phyloP scores from a whole-genome alignment of 2,113 vertebrate genomes.

The Anhinga rufa region DNA sequence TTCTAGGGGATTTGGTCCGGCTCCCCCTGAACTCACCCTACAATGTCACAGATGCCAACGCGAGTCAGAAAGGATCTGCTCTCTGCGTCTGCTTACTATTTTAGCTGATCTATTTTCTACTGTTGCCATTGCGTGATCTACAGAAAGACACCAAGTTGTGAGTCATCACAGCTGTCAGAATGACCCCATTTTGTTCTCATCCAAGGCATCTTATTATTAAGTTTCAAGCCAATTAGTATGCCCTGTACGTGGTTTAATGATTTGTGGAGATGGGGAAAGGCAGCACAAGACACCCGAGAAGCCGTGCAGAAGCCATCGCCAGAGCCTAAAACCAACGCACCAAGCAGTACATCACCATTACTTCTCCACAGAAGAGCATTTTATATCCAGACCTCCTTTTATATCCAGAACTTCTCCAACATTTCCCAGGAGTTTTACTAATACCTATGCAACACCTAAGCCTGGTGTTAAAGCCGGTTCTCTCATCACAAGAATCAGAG shows the following conservation, averaged over 20 bases:
- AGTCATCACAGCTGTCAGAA: not conserved
- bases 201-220: not conserved
- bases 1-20: not conserved
- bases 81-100: not conserved
- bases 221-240: not conserved
- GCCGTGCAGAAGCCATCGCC: rapidly evolving
- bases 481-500: rapidly evolving
- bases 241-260: not conserved
- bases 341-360: not conserved
- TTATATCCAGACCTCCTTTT: not conserved
- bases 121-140: not conserved
- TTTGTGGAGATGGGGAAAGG: not conserved
- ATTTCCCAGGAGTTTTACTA: not conserved
- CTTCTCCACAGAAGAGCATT: not conserved
- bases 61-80: not conserved
- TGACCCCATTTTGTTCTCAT: not conserved
- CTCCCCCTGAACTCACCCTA: not conserved
- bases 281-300: not conserved
- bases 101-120: not conserved
- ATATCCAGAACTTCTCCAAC: not conserved
- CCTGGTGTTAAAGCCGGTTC: not conserved
- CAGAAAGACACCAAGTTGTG: not conserved
- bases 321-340: not conserved
- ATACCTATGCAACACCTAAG: not conserved
- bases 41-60: not conserved